phyloP scores from a whole-genome alignment of 1,140 invertebrate genomes.

The Plodia interpunctella region DNA sequence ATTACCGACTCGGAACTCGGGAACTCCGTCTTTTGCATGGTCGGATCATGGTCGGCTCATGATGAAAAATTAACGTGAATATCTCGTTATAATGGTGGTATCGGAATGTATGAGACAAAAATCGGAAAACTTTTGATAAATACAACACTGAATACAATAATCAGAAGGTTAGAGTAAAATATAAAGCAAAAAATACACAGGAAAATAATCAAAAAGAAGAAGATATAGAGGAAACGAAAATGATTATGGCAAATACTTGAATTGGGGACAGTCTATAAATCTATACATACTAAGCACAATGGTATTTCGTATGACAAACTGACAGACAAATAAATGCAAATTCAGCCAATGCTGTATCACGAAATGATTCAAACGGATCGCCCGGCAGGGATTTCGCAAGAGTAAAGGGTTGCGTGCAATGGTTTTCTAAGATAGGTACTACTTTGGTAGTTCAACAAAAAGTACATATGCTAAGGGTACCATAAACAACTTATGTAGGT shows the following conservation, averaged over 20 bases:
- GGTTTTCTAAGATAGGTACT: not conserved
- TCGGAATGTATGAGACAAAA: too few species aligned
- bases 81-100: too few species aligned
- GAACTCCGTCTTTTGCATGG: slow-evolving; percentile 23
- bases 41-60: not conserved
- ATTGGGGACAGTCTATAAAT: not conserved
- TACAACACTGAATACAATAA: too few species aligned
- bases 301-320: not conserved
- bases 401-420: not conserved
- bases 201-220: too few species aligned
- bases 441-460: not conserved
- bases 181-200: too few species aligned
- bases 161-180: too few species aligned
- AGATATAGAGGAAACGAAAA: too few species aligned
- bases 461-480: too few species aligned
- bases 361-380: slow-evolving; percentile 11
- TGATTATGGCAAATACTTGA: too few species aligned
- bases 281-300: not conserved
- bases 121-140: too few species aligned
- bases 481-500: too few species aligned
- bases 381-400: slow-evolving; percentile 12
- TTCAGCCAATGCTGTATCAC: slow-evolving; percentile 1
- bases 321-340: slow-evolving; percentile 4
- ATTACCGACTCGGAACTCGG: slow-evolving; percentile 26
- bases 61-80: not conserved